These are phyloP conservation scores for Lepidothrix coronata DNA, from an alignment of 2,113 vertebrate species.

Conservation along the genomic window DNA sequence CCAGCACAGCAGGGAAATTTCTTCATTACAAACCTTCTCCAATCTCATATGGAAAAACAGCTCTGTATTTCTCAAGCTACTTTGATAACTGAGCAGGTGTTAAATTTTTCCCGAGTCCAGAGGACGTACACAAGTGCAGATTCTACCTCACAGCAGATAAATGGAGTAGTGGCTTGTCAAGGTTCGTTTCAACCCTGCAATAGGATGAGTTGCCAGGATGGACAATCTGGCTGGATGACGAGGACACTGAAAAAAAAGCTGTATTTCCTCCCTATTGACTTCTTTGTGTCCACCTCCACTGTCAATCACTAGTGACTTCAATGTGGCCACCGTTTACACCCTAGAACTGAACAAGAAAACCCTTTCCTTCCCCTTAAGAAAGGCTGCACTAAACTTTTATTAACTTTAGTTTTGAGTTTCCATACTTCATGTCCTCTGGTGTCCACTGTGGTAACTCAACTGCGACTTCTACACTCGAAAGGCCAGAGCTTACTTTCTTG, in stretches of 20 bases:
- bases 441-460: neutral
- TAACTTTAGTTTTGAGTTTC: neutral
- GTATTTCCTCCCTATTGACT: neutral
- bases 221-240: neutral
- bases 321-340: neutral
- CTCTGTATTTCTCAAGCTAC: neutral
- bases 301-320: neutral
- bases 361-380: neutral
- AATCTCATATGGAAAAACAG: neutral
- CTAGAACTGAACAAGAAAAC: neutral
- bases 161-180: neutral
- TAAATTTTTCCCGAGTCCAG: neutral
- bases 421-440: neutral
- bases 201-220: neutral
- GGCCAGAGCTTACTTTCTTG: neutral
- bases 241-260: neutral
- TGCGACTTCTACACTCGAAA: neutral
- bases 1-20: neutral
- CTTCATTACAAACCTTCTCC: neutral
- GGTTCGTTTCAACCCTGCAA: neutral
- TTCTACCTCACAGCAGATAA: neutral
- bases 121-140: neutral
- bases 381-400: neutral
- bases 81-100: neutral
- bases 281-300: neutral